Conservation (phyloP, 2,888 invertebrate genomes). For the Pseudanteris insignis region DNA sequence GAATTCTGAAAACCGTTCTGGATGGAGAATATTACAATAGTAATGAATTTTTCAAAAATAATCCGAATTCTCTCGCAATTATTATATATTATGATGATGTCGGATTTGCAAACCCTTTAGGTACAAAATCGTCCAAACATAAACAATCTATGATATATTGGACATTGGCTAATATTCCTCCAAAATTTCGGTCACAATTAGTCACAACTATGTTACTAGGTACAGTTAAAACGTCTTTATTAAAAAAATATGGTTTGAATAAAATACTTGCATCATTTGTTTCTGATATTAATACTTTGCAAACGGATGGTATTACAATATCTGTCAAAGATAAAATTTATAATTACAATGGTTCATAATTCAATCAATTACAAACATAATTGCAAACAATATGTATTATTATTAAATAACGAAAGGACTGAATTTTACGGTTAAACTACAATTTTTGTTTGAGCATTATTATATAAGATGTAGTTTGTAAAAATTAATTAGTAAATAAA, state of each 20-base stretch:
- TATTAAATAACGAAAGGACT: too few relatives aligned
- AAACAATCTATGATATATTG: neutral
- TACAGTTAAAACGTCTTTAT: constrained; percentile 21
- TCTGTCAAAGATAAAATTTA: neutral
- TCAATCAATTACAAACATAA: too few relatives aligned
- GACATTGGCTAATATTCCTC: neutral
- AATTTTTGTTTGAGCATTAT: too few relatives aligned
- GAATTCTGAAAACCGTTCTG: neutral
- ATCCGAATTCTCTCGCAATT: neutral
- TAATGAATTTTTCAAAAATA: neutral
- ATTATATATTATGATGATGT: constrained; percentile 1
- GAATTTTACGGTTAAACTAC: too few relatives aligned
- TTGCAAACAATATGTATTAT: too few relatives aligned
- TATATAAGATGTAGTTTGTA: too few relatives aligned
- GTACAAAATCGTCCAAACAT: neutral
- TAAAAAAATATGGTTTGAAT: constrained; percentile 32
- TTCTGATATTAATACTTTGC: constrained; percentile 23
- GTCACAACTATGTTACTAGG: neutral
- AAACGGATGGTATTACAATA: constrained; percentile 17
- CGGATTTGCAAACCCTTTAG: neutral
- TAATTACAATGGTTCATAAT: too few relatives aligned
- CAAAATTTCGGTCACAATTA: neutral
- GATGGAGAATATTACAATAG: neutral
- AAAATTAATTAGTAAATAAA: too few relatives aligned
- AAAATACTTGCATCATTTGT: constrained; percentile 40